Evolutionary conservation across 2,888 invertebrate species (phyloP), one percentile per base, ranked within the genome.

Genomic region (Eugnorisma glareosa): DNA sequence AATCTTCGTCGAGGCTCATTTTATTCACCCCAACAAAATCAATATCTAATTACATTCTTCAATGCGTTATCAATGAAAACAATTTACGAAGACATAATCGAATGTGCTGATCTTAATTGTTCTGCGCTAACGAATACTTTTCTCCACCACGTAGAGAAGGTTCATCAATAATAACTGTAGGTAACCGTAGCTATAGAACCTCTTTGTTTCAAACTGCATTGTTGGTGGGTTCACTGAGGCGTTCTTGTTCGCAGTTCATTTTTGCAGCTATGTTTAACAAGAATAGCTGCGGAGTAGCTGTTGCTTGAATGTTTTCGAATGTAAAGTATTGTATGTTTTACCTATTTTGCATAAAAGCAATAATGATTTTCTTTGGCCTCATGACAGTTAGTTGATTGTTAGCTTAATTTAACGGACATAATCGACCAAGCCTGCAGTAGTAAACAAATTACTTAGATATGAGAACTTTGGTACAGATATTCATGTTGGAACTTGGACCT

Each of bases 191-290:
- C 11, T 68, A 76, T 18, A 77, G 67, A 73, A 77, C 48, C 75
- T 76, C 86, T 74, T 85, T 86, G 80, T 85, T 85, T 76, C 61
- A 79, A 40, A 75, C 24, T 35, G 67, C 68, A 78, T 86, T 86
- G 85, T 77, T 73, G 64, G 63, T 67, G 31, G 54, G 72, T 73
- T 80, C 84, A 78, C 61, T 80, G 77, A 83, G 63, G 85, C 84
- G 72, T 69, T 81, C 67, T 75, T 54, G 40, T 70, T 51, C 69
- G 28, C 31, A 70, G 73, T 77, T 80, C 74, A 76, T 83, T 84
- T 80, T 76, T 80, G 71, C 80, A 72, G 72, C 75, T 18, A 72
- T 68, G 28, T 67, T 66, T 67, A 59, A 77, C 45, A 73, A 11
- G 24, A 69, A 37, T 28, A 40, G 75, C n/a, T 18, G 31, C 73